These are phyloP conservation scores for Melanerpes aurifrons DNA, from an alignment of 2,113 vertebrate genomes.

Conservation along the genomic window DNA sequence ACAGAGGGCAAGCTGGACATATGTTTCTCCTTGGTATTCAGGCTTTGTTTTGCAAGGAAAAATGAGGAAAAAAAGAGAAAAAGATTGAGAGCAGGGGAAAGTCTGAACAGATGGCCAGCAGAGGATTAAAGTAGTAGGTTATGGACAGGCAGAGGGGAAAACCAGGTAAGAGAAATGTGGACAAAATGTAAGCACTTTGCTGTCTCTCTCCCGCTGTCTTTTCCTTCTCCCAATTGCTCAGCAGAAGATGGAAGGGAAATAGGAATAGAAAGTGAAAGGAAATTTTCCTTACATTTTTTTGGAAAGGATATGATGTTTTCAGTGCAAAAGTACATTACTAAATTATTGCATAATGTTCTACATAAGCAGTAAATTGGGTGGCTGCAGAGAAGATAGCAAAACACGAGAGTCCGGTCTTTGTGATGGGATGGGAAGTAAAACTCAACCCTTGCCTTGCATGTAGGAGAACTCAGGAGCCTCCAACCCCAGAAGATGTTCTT, in stretches of 20 bases:
- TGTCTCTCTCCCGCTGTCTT: not conserved
- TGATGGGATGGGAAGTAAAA: not conserved
- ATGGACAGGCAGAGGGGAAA: not conserved
- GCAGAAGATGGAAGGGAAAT: not conserved
- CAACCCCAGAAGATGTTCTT: rapidly evolving
- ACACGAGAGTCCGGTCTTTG: not conserved
- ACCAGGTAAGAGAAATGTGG: not conserved
- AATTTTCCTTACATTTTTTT: not conserved
- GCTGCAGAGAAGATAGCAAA: not conserved
- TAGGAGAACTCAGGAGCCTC: not conserved
- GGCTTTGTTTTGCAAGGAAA: not conserved
- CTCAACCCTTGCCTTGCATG: not conserved
- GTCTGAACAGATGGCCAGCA: conserved; percentile 14
- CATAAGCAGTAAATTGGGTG: not conserved
- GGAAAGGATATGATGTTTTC: not conserved
- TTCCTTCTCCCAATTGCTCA: not conserved
- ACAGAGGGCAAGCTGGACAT: conserved; percentile 28
- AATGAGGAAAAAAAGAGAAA: not conserved
- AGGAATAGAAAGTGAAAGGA: not conserved
- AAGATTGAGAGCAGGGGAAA: no score
- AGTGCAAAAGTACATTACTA: not conserved
- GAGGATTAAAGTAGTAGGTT: not conserved
- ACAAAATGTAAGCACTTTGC: not conserved
- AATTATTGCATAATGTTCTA: not conserved
- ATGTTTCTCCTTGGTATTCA: conserved; percentile 25